Conservation (phyloP, 2,797 vertebrate genomes). For the Triplophysa yarkandensis region DNA sequence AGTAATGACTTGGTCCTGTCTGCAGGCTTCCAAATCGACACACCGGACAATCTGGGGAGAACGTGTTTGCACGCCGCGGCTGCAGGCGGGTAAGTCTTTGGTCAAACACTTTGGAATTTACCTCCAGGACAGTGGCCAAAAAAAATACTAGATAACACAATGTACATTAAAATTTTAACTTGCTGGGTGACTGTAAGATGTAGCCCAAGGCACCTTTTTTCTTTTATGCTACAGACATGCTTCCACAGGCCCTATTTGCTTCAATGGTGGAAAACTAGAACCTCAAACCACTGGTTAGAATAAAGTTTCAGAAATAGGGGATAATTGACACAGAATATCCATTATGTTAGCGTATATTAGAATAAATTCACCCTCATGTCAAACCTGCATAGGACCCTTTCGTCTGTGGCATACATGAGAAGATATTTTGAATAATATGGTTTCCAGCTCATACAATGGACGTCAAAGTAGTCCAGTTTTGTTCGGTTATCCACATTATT, state of each 20-base stretch:
- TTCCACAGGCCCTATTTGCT: not conserved
- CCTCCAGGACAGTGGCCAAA: not conserved
- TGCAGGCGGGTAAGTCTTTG: slow-evolving; percentile 90
- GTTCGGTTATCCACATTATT: too few relatives aligned
- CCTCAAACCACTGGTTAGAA: not conserved
- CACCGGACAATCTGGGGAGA: slow-evolving; percentile 92
- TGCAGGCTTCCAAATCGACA: slow-evolving; percentile 99
- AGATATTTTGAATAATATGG: too few relatives aligned
- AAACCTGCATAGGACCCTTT: too few relatives aligned
- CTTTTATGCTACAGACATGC: not conserved
- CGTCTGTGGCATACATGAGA: too few relatives aligned
- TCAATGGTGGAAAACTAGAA: not conserved
- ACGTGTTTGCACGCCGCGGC: slow-evolving; percentile 96
- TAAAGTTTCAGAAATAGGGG: not conserved
- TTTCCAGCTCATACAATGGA: too few relatives aligned
- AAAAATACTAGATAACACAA: too few relatives aligned
- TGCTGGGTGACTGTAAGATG: not conserved
- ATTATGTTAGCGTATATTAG: too few relatives aligned
- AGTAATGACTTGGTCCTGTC: slow-evolving; percentile 94
- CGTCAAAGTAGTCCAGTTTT: too few relatives aligned
- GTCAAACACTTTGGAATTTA: not conserved
- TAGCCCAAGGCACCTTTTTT: not conserved
- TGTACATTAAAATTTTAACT: not conserved
- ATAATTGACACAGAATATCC: too few relatives aligned
- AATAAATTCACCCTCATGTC: too few relatives aligned